Evolutionary conservation across 2,113 vertebrate genomes (phyloP), one percentile per base, ranked within the genome.

Genomic region (Sciurus niger): DNA sequence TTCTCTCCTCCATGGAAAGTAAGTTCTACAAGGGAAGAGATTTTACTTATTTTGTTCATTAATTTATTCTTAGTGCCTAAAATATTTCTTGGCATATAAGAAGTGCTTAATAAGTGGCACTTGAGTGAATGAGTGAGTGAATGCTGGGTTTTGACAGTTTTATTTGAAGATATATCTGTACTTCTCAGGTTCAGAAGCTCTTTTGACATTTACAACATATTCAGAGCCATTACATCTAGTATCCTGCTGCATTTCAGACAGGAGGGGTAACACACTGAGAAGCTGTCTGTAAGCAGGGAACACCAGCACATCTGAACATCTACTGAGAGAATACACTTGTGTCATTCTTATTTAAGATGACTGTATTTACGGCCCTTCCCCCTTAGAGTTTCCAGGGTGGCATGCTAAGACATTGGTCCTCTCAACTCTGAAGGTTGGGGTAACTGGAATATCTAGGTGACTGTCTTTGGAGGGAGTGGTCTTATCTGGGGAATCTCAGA

Each of bases 1-100:
- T 51, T 58, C 8, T 77, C 58, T 84, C 4, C 18, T 34, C 34
- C 6, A 25, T 77, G 2, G 24, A 70, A 93, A 63, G 18, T 74
- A 77, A 67, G 8, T 28, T 84, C 1, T 30, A 43, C 24, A 22
- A 40, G 24, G 70, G 30, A 83, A 96, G 34, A 72, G 2, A 77
- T 76, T 67, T 90, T 77, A 5, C 30, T 11, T 79, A 1, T 87
- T 72, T 46, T 93, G 22, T 82, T 90, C 11, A 65, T 34, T 73
- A 48, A 18, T 80, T 93, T 86, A 85, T 90, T 87, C 46, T 58
- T 55, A 77, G 43, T 83, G 30, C 32, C n/a, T 87, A 34, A 88
- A 93, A 68, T 28, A 82, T 76, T 85, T 93, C 25, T 60, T 90
- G 37, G 48, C 34, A 60, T 20, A 46, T 58, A 22, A 51, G 78